Percentiles rank a stretch among this genome's conserved stretches.
Conservation (phyloP, 2,888 invertebrate species). For the Spilarctia lutea region DNA sequence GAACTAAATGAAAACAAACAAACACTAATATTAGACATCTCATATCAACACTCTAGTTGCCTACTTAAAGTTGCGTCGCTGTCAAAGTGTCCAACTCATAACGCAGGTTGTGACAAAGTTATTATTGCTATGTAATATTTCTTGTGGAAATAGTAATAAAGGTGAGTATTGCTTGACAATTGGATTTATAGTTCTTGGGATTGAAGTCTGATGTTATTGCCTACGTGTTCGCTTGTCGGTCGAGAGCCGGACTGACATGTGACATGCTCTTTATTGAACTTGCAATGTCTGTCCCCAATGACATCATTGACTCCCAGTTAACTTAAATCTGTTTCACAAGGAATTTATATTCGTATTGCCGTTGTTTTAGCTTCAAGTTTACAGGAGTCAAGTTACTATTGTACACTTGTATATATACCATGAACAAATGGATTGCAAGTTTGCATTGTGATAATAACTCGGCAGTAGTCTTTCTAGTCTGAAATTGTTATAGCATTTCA, state of each 20-base stretch:
- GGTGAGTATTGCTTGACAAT: slow-evolving; percentile 32
- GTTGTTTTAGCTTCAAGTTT: neutral
- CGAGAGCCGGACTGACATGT: slow-evolving; percentile 58
- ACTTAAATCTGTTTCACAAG: neutral
- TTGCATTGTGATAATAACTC: too few species aligned
- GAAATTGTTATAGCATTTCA: too few species aligned
- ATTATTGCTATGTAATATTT: slow-evolving; percentile 23
- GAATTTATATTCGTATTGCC: neutral
- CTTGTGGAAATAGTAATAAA: slow-evolving; percentile 30
- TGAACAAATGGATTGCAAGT: too few species aligned
- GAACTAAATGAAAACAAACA: slow-evolving; percentile 38
- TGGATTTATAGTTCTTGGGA: slow-evolving; percentile 37
- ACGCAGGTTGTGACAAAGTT: slow-evolving; percentile 60
- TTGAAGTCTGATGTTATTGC: slow-evolving; percentile 65
- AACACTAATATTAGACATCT: slow-evolving; percentile 59
- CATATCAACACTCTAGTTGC: slow-evolving; percentile 65
- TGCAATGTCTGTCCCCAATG: slow-evolving; percentile 49
- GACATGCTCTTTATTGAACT: slow-evolving; percentile 70
- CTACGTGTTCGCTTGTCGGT: slow-evolving; percentile 65
- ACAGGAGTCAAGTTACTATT: too few species aligned
- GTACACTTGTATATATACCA: too few species aligned
- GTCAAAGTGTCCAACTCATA: slow-evolving; percentile 80
- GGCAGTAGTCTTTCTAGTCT: too few species aligned
- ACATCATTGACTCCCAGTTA: neutral
- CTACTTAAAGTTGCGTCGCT: slow-evolving; percentile 67